Evolutionary conservation across 2,113 vertebrate species (phyloP).

Genomic region (Caranx ignobilis): DNA sequence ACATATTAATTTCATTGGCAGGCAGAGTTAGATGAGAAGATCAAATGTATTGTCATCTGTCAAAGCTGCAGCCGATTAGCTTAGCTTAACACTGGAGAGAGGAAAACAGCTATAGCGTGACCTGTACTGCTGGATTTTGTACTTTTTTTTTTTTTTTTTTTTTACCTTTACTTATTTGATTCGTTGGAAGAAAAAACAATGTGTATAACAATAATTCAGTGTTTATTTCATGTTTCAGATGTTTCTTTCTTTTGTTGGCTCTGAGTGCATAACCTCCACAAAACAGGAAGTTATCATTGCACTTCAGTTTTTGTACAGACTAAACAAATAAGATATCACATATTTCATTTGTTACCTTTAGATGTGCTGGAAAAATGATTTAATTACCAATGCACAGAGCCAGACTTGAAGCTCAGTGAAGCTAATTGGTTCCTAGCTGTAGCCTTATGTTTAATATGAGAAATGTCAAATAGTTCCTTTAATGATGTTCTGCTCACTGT

Average conservation of each 20-base stretch:
- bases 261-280: neutral
- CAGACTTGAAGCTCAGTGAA: neutral
- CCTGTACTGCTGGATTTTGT: too few relatives aligned
- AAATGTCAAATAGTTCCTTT: neutral
- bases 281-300: neutral
- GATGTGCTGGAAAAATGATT: too few relatives aligned
- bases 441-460: neutral
- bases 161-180: too few relatives aligned
- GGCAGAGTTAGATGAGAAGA: neutral
- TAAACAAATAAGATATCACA: too few relatives aligned
- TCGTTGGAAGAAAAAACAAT: too few relatives aligned
- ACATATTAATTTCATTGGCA: neutral
- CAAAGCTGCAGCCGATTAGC: neutral
- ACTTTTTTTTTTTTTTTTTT: too few relatives aligned
- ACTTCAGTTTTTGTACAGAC: too few relatives aligned
- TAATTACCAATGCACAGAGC: too few relatives aligned
- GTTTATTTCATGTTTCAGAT: neutral
- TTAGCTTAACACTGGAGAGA: too few relatives aligned
- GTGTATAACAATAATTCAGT: neutral
- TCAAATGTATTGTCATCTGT: neutral
- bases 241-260: neutral
- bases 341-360: too few relatives aligned
- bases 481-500: neutral
- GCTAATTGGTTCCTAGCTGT: neutral
- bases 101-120: too few relatives aligned